phyloP scores from a whole-genome alignment of 2,888 invertebrate genomes.

The Cheilosia vulpina region DNA sequence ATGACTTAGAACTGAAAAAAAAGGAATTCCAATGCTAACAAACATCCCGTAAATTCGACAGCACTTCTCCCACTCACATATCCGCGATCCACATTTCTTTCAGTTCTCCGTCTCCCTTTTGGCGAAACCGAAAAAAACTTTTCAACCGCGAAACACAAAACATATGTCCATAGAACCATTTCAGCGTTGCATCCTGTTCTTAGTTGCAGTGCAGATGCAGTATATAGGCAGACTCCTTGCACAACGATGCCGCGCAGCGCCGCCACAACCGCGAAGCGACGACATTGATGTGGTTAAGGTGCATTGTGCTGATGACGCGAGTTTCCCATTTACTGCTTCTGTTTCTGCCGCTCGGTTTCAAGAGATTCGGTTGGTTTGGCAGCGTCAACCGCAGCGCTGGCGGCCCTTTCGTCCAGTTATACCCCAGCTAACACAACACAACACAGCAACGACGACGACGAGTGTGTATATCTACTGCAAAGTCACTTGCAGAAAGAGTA shows the following conservation, averaged over 20 bases:
- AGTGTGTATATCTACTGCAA: constrained; percentile 36
- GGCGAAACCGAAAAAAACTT: constrained; percentile 49
- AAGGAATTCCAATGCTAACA: constrained; percentile 17
- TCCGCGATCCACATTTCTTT: constrained; percentile 10
- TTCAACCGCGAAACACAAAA: constrained; percentile 71
- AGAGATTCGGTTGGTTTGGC: constrained; percentile 70
- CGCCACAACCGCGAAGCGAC: constrained; percentile 56
- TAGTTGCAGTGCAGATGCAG: not conserved
- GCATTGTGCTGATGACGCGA: constrained; percentile 73
- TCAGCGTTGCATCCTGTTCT: constrained; percentile 59
- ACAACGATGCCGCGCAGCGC: constrained; percentile 17
- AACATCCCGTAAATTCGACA: constrained; percentile 43
- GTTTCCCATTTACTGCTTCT: constrained; percentile 63
- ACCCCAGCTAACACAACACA: constrained; percentile 24
- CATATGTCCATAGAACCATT: constrained; percentile 67
- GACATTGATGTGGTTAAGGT: constrained; percentile 74
- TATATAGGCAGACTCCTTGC: constrained; percentile 26
- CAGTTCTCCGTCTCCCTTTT: constrained; percentile 33
- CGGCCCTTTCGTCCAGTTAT: constrained; percentile 65
- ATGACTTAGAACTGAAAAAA: constrained; percentile 66
- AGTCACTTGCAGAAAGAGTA: constrained; percentile 68
- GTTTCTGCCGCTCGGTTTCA: constrained; percentile 11
- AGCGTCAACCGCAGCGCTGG: constrained; percentile 62
- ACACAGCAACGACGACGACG: not conserved
- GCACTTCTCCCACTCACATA: not conserved